Evolutionary conservation across 35 echinoderm and acorn worm genomes (phyloP).

Genomic region (Acanthaster planci): DNA sequence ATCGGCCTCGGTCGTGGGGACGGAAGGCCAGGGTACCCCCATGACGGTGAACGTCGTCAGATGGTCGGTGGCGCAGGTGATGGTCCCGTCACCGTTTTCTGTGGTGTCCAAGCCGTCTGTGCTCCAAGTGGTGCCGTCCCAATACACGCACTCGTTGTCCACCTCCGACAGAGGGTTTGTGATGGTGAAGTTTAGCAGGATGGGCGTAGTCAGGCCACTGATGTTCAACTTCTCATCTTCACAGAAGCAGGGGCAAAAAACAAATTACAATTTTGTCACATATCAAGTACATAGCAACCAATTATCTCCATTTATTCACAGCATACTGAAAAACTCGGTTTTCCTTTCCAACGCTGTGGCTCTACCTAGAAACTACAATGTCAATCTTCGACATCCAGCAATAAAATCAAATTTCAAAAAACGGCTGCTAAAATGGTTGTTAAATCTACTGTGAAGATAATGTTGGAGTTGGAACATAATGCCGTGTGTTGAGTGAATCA

Average conservation of each 20-base stretch:
- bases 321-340: too few relatives aligned
- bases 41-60: slow-evolving; percentile 69
- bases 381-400: too few relatives aligned
- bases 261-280: too few relatives aligned
- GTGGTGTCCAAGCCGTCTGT: slow-evolving; percentile 44
- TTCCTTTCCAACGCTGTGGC: too few relatives aligned
- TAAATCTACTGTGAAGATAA: too few relatives aligned
- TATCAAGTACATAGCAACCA: not conserved
- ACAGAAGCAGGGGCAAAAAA: too few relatives aligned
- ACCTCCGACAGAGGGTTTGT: slow-evolving; percentile 38
- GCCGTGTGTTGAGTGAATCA: too few relatives aligned
- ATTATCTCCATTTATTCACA: too few relatives aligned
- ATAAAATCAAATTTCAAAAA: too few relatives aligned
- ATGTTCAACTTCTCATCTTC: slow-evolving; percentile 65
- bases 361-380: too few relatives aligned
- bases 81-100: not conserved
- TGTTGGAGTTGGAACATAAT: too few relatives aligned
- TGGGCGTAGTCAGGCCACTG: slow-evolving; percentile 52
- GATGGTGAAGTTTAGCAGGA: slow-evolving; percentile 62
- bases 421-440: too few relatives aligned
- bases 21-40: slow-evolving; percentile 34
- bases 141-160: slow-evolving; percentile 68
- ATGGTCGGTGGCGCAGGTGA: slow-evolving; percentile 61
- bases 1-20: slow-evolving; percentile 10
- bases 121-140: slow-evolving; percentile 61